Conservation (phyloP, 2,113 vertebrate species). For the Machaerirhynchus nigripectus region DNA sequence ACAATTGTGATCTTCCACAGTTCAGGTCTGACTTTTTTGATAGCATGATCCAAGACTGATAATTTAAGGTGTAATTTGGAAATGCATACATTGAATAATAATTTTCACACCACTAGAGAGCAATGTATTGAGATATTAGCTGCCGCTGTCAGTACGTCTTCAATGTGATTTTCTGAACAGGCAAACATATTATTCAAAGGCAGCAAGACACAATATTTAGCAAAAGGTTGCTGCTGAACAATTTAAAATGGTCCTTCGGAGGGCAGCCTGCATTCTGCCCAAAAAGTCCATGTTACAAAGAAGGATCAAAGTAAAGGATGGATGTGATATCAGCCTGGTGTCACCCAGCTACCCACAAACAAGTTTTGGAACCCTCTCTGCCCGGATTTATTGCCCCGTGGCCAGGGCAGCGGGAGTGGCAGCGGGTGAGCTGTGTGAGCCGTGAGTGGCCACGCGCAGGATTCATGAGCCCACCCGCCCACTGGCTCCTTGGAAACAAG, state of each 20-base stretch:
- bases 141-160: not conserved
- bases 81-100: slow-evolving; percentile 28
- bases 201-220: not conserved
- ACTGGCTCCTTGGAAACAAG: not conserved
- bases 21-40: not conserved
- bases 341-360: not conserved
- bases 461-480: not conserved
- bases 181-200: not conserved
- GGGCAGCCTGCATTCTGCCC: not conserved
- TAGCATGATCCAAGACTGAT: not conserved
- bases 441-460: rapidly evolving
- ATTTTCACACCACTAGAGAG: slow-evolving; percentile 41
- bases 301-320: not conserved
- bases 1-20: not conserved
- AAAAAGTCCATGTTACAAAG: rapidly evolving
- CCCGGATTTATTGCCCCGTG: not conserved
- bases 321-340: not conserved
- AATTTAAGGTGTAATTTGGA: slow-evolving; percentile 42
- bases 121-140: not conserved
- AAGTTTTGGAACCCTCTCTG: not conserved
- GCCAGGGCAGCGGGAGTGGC: not conserved
- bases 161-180: not conserved
- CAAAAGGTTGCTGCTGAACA: not conserved
- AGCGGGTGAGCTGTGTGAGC: not conserved
- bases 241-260: not conserved